Evolutionary conservation across 1,140 invertebrate species (phyloP).

Genomic region (Bactericera cockerelli): DNA sequence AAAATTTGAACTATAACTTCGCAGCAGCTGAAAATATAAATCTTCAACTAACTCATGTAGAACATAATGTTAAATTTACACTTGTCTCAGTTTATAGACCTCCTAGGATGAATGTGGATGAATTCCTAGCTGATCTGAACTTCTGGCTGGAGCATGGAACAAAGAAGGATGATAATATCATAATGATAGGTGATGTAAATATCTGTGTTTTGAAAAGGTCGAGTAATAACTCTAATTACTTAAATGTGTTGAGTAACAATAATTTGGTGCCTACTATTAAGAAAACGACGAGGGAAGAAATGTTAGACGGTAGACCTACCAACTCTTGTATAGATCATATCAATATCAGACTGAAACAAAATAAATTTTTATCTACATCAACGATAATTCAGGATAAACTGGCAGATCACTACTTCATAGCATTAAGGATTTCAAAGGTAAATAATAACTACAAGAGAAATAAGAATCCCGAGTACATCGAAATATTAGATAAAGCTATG

Average conservation of each 20-base stretch:
- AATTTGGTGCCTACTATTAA: neutral
- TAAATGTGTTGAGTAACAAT: neutral
- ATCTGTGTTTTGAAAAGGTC: neutral
- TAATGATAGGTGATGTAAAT: neutral
- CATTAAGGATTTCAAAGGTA: too few species aligned
- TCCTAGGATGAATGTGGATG: neutral
- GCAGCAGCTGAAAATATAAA: neutral
- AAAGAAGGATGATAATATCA: neutral
- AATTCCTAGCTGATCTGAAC: neutral
- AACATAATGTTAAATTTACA: neutral
- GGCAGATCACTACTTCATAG: too few species aligned
- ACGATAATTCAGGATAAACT: too few species aligned
- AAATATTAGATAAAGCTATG: too few species aligned
- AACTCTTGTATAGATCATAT: neutral
- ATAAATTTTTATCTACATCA: neutral
- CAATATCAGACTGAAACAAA: neutral
- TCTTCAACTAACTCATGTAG: neutral
- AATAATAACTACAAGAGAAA: too few species aligned
- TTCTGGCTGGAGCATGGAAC: neutral
- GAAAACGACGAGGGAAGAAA: neutral
- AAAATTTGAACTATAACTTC: neutral
- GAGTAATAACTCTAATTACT: neutral
- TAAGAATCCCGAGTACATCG: too few species aligned
- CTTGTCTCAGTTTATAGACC: neutral
- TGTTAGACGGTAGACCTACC: neutral